A percentile compares a stretch with the other conserved stretches of the same genome.
phyloP scores from a whole-genome alignment of 2,797 vertebrate genomes.

The Euphonia xanthogaster region DNA sequence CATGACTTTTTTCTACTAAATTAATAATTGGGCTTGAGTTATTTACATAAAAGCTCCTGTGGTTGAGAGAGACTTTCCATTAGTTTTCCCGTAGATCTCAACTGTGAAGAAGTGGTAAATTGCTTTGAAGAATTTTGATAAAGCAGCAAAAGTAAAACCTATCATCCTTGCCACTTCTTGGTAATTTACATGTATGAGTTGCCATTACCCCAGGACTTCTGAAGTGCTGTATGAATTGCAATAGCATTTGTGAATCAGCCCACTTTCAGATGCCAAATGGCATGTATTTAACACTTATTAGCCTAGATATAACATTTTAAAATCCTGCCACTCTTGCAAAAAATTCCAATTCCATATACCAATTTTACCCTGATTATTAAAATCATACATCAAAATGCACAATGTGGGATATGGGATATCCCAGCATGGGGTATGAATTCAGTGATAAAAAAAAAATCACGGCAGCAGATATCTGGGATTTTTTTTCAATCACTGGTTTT shows the following conservation, averaged over 20 bases:
- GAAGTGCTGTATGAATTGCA: not conserved
- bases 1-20: not conserved
- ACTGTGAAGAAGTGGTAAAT: not conserved
- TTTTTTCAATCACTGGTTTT: fast-evolving
- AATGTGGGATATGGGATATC: not conserved
- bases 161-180: not conserved
- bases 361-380: not conserved
- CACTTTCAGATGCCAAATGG: not conserved
- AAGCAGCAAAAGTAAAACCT: not conserved
- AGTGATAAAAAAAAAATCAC: not conserved
- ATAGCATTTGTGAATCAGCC: not conserved
- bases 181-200: not conserved
- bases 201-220: not conserved
- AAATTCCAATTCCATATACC: not conserved
- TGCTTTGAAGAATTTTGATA: not conserved
- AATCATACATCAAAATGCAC: fast-evolving
- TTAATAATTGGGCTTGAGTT: not conserved
- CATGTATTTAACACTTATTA: not conserved
- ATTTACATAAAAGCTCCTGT: not conserved
- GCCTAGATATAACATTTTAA: not conserved
- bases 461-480: not conserved
- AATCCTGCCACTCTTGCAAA: not conserved
- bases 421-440: fast-evolving
- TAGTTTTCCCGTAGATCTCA: not conserved
- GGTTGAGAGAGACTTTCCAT: not conserved